Percentiles rank a stretch among this genome's conserved stretches.
Conservation (phyloP, 2,797 vertebrate species). For the Lycodopsis pacificus region DNA sequence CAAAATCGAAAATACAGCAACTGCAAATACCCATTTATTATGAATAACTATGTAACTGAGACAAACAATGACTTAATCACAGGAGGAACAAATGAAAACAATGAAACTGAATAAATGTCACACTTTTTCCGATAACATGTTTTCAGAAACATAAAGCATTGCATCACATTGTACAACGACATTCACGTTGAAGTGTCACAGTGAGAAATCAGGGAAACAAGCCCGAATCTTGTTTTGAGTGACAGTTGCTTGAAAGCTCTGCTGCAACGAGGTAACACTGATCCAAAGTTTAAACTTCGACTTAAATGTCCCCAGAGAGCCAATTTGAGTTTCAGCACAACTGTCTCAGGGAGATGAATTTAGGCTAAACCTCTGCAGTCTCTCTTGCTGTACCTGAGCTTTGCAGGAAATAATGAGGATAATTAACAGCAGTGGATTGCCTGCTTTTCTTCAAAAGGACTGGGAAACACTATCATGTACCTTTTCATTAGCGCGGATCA, state of each 20-base stretch:
- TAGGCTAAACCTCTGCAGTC: background rate
- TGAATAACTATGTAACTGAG: background rate
- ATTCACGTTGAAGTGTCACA: background rate
- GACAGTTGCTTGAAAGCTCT: constrained; percentile 46
- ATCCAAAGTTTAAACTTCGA: constrained; percentile 58
- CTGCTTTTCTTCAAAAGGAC: constrained; percentile 4
- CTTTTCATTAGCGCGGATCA: background rate
- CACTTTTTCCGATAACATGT: background rate
- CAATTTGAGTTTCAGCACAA: constrained; percentile 61
- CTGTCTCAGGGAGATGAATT: constrained; percentile 18
- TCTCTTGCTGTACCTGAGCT: constrained; percentile 31
- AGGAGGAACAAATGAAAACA: background rate
- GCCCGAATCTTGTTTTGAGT: constrained; percentile 39
- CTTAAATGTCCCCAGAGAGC: constrained; percentile 64
- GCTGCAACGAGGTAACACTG: constrained; percentile 16
- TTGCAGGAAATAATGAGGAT: constrained; percentile 12
- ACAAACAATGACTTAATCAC: background rate
- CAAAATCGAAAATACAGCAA: background rate
- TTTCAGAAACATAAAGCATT: background rate
- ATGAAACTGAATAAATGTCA: background rate
- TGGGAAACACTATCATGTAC: constrained; percentile 7
- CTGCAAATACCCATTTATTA: background rate
- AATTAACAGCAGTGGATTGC: constrained; percentile 14
- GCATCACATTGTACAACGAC: background rate
- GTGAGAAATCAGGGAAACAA: constrained; percentile 5